Evolutionary conservation across 2,113 vertebrate species (phyloP).

Genomic region (Menidia beryllina): DNA sequence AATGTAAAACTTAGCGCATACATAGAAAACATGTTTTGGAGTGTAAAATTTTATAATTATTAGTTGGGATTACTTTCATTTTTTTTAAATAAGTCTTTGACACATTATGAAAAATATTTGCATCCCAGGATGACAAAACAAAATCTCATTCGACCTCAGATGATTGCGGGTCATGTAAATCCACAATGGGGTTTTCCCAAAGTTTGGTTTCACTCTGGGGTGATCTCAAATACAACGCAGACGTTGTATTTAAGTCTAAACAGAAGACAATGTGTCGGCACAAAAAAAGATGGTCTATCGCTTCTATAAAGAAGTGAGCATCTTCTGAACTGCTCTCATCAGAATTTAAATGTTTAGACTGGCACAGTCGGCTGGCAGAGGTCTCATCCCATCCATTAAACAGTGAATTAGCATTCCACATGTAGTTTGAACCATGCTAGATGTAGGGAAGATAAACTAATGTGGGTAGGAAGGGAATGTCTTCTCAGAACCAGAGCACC

Average conservation of each 20-base stretch:
- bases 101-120: not conserved
- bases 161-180: conserved; percentile 1
- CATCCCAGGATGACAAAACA: not conserved
- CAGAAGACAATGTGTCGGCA: not conserved
- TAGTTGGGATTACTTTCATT: too few relatives aligned
- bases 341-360: conserved; percentile 65
- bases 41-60: not conserved
- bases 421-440: conserved; percentile 18
- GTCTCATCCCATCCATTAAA: conserved; percentile 34
- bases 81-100: too few relatives aligned
- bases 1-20: not conserved
- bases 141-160: not conserved
- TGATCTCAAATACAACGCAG: not conserved
- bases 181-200: accelerated
- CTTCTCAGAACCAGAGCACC: conserved; percentile 30
- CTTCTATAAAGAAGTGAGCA: not conserved
- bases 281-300: not conserved
- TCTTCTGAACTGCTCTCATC: conserved; percentile 6
- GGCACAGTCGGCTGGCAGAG: conserved; percentile 7
- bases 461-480: conserved; percentile 48
- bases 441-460: conserved; percentile 39
- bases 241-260: not conserved
- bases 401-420: conserved; percentile 42
- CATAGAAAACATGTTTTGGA: not conserved
- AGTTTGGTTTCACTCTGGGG: not conserved